A percentile compares a stretch with the other conserved stretches of the same genome.
Conservation (phyloP, 2,888 invertebrate species). For the Brachynemurus nebulosus region DNA sequence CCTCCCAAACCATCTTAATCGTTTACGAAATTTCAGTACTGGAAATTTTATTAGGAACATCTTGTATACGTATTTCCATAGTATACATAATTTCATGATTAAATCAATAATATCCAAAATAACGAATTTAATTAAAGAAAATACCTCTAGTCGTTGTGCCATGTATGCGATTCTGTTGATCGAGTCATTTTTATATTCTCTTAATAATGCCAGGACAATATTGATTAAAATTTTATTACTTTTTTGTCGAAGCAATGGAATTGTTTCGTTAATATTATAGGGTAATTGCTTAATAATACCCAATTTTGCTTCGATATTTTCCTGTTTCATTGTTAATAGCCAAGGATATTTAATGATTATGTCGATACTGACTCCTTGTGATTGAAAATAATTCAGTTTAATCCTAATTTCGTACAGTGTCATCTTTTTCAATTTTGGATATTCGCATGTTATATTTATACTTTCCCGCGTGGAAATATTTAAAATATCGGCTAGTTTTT, state of each 20-base stretch:
- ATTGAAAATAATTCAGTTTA: slow-evolving; percentile 21
- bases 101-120: too few species aligned
- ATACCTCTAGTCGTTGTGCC: slow-evolving; percentile 21
- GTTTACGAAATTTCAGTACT: too few species aligned
- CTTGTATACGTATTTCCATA: too few species aligned
- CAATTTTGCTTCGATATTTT: slow-evolving; percentile 20
- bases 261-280: slow-evolving; percentile 21
- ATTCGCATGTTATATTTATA: slow-evolving; percentile 18
- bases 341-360: slow-evolving; percentile 23
- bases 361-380: slow-evolving; percentile 19
- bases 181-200: too few species aligned
- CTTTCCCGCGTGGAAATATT: slow-evolving; percentile 13
- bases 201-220: too few species aligned
- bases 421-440: slow-evolving; percentile 17
- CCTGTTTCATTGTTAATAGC: slow-evolving; percentile 20
- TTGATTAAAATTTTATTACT: slow-evolving; percentile 16
- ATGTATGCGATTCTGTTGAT: slow-evolving; percentile 18
- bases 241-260: slow-evolving; percentile 21
- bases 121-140: too few species aligned
- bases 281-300: slow-evolving; percentile 20
- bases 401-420: slow-evolving; percentile 16
- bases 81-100: too few species aligned
- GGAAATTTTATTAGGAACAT: too few species aligned
- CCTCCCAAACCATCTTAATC: too few species aligned
- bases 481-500: slow-evolving; percentile 7